These are phyloP conservation scores for Mustela lutreola DNA, from an alignment of 2,113 vertebrate species.

Conservation along the genomic window DNA sequence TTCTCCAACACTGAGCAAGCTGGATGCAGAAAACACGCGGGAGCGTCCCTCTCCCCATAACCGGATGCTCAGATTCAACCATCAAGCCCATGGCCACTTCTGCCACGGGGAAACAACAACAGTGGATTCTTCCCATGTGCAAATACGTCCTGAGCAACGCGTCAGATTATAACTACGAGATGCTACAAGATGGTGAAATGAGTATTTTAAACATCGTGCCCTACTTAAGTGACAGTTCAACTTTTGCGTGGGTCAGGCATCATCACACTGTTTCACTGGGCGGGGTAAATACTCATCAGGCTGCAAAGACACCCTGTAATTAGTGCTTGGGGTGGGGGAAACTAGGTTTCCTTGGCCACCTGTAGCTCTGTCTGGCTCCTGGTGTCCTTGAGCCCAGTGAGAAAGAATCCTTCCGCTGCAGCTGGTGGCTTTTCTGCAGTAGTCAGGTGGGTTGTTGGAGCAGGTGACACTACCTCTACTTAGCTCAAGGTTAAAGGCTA, in stretches of 20 bases:
- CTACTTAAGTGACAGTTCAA: constrained; percentile 80
- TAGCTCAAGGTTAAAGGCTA: neutral
- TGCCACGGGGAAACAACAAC: neutral
- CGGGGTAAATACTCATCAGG: constrained; percentile 82
- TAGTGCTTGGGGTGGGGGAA: constrained; percentile 40
- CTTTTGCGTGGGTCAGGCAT: constrained; percentile 73
- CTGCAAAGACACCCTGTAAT: constrained; percentile 64
- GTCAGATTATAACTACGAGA: constrained; percentile 75
- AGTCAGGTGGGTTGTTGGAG: neutral
- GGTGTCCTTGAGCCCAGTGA: neutral
- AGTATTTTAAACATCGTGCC: constrained; percentile 81
- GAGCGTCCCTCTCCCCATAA: rapidly evolving
- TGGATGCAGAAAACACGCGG: neutral
- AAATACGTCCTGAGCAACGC: constrained; percentile 77
- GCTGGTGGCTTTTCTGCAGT: neutral
- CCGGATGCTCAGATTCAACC: neutral
- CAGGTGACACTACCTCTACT: neutral
- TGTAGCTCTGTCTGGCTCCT: neutral
- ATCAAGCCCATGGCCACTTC: constrained; percentile 1
- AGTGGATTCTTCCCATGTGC: constrained; percentile 68
- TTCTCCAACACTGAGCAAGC: neutral
- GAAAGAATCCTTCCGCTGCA: no score
- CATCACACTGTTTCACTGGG: constrained; percentile 74
- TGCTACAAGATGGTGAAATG: constrained; percentile 78
- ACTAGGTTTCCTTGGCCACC: constrained; percentile 37